Evolutionary conservation across 2,797 vertebrate genomes (phyloP).

Genomic region (Hafferia zeledoni): DNA sequence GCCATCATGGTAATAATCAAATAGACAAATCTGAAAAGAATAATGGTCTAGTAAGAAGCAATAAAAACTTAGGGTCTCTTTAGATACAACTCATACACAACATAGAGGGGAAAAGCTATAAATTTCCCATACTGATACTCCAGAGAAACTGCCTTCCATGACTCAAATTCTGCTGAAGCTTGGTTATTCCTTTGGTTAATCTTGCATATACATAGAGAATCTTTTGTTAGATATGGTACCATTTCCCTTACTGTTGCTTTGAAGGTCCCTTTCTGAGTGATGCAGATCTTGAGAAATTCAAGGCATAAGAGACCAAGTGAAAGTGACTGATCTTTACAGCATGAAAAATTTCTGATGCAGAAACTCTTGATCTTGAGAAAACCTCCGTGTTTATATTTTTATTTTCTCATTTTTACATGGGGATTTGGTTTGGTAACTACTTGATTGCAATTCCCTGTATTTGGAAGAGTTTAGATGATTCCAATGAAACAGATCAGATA

Average conservation of each 20-base stretch:
- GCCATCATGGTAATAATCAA: background rate
- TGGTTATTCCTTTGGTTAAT: background rate
- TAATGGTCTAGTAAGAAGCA: background rate
- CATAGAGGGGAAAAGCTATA: background rate
- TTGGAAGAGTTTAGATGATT: background rate
- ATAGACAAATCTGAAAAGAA: background rate
- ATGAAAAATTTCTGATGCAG: background rate
- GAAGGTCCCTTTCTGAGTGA: background rate
- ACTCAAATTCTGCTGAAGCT: background rate
- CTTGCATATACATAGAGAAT: background rate
- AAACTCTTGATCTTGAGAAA: background rate
- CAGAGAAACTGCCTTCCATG: background rate
- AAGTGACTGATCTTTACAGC: background rate
- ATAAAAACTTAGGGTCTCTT: background rate
- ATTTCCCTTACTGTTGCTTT: background rate
- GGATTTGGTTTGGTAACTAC: background rate
- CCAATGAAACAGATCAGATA: background rate
- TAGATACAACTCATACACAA: rapidly evolving
- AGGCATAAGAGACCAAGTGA: background rate
- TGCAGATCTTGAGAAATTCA: background rate
- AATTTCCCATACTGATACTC: background rate
- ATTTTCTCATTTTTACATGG: background rate
- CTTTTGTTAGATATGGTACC: background rate
- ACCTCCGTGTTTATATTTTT: background rate
- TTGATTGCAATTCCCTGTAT: background rate